A percentile compares a stretch with the other conserved stretches of the same genome.
phyloP scores from a whole-genome alignment of 2,113 vertebrate species.

The Cynocephalus volans region DNA sequence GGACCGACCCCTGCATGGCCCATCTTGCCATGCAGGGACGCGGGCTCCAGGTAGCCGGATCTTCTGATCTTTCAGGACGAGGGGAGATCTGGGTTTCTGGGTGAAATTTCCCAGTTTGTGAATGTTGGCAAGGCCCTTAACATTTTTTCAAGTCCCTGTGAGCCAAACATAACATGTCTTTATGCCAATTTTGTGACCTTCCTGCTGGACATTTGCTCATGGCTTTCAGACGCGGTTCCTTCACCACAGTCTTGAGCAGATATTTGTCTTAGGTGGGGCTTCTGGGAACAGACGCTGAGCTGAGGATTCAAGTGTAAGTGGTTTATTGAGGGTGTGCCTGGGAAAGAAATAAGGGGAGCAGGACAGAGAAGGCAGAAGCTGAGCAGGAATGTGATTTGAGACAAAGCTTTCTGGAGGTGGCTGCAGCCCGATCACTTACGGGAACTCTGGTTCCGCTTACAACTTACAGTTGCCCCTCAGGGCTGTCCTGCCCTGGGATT shows the following conservation, averaged over 20 bases:
- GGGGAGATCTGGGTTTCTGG: slow-evolving; percentile 22
- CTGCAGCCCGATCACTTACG: not conserved
- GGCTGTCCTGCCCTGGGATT: not conserved
- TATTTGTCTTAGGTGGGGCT: not conserved
- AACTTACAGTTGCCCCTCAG: not conserved
- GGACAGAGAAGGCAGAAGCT: not conserved
- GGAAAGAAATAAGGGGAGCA: not conserved
- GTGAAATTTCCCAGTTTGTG: slow-evolving; percentile 59
- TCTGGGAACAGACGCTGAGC: not conserved
- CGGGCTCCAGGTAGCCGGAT: not conserved
- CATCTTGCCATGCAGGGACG: accelerated
- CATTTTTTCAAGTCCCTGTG: not conserved
- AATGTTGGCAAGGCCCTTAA: slow-evolving; percentile 40
- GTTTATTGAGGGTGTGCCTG: not conserved
- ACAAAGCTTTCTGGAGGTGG: not conserved
- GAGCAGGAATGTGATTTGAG: not conserved
- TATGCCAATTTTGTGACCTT: slow-evolving; percentile 47
- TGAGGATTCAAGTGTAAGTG: not conserved
- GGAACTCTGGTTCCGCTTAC: too few species aligned
- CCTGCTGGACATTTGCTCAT: not conserved
- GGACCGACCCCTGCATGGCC: accelerated
- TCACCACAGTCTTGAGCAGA: not conserved
- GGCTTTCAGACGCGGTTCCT: not conserved
- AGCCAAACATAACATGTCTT: slow-evolving; percentile 60
- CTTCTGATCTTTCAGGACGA: slow-evolving; percentile 12